Conservation (phyloP, 2,113 vertebrate species). For the Corapipo altera region DNA sequence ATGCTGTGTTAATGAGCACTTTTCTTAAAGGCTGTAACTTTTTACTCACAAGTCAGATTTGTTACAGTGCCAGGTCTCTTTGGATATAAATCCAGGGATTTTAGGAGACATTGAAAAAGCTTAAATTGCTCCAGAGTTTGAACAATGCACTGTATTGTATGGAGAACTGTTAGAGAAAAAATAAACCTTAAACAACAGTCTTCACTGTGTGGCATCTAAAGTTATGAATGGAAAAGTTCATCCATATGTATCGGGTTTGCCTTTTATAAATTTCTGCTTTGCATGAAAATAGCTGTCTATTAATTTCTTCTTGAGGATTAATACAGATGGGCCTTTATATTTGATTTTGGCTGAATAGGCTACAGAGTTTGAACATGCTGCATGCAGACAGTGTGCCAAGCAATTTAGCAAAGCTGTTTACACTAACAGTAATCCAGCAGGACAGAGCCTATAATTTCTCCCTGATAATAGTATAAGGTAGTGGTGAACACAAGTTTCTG, state of each 20-base stretch:
- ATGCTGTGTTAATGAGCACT: slow-evolving; percentile 62
- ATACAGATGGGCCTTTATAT: slow-evolving; percentile 58
- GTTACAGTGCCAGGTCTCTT: slow-evolving; percentile 62
- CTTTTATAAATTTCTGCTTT: slow-evolving; percentile 64
- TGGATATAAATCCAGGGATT: slow-evolving; percentile 71
- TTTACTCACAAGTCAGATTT: slow-evolving; percentile 66
- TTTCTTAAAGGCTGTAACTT: slow-evolving; percentile 69
- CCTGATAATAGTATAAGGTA: slow-evolving; percentile 41
- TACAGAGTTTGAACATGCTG: slow-evolving; percentile 38
- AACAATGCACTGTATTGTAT: slow-evolving; percentile 65
- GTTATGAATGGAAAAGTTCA: slow-evolving; percentile 65
- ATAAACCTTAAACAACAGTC: slow-evolving; percentile 35
- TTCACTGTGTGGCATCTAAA: slow-evolving; percentile 39
- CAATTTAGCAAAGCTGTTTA: slow-evolving; percentile 64
- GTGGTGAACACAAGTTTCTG: slow-evolving; percentile 37
- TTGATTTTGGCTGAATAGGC: slow-evolving; percentile 46
- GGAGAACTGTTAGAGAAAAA: slow-evolving; percentile 38
- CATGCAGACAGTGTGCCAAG: slow-evolving; percentile 48
- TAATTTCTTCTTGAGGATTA: slow-evolving; percentile 64
- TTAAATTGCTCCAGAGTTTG: slow-evolving; percentile 59
- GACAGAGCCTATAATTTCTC: slow-evolving; percentile 42
- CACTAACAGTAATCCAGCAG: slow-evolving; percentile 50
- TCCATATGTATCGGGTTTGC: slow-evolving; percentile 51
- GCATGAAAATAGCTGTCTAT: slow-evolving; percentile 65
- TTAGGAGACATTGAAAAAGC: slow-evolving; percentile 67